A percentile compares a stretch with the other conserved stretches of the same genome.
phyloP scores from a whole-genome alignment of 2,113 vertebrate genomes.

The Gopherus evgoodei region DNA sequence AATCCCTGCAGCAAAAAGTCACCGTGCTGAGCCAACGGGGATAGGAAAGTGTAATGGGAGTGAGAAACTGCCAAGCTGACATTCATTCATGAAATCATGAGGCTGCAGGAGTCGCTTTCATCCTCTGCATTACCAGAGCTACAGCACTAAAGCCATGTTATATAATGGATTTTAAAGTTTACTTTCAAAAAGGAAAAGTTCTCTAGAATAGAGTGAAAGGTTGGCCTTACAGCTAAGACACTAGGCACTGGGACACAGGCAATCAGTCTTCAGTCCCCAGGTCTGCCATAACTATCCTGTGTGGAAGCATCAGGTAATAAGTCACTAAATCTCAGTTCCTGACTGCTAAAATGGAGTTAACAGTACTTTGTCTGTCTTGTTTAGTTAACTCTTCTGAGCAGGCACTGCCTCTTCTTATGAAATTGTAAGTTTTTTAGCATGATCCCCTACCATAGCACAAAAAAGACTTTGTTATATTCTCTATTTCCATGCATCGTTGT shows the following conservation, averaged over 20 bases:
- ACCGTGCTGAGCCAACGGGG: background rate
- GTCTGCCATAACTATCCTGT: background rate
- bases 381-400: background rate
- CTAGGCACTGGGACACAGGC: background rate
- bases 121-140: background rate
- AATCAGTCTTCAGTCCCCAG: background rate
- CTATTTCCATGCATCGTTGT: fast-evolving
- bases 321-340: background rate
- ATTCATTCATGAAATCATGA: background rate
- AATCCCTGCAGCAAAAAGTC: conserved; percentile 12
- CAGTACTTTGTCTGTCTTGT: background rate
- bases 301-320: background rate
- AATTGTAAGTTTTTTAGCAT: fast-evolving
- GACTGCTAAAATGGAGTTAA: fast-evolving
- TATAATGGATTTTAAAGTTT: background rate
- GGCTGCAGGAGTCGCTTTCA: background rate
- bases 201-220: background rate
- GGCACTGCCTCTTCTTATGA: background rate
- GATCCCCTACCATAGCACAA: background rate
- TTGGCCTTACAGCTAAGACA: background rate
- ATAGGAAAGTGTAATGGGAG: background rate
- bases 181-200: background rate
- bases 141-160: background rate
- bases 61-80: background rate
- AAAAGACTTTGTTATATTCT: background rate